Base-by-base conservation (phyloP, 2,113 vertebrate species). In the Recurvirostra avosetta region DNA sequence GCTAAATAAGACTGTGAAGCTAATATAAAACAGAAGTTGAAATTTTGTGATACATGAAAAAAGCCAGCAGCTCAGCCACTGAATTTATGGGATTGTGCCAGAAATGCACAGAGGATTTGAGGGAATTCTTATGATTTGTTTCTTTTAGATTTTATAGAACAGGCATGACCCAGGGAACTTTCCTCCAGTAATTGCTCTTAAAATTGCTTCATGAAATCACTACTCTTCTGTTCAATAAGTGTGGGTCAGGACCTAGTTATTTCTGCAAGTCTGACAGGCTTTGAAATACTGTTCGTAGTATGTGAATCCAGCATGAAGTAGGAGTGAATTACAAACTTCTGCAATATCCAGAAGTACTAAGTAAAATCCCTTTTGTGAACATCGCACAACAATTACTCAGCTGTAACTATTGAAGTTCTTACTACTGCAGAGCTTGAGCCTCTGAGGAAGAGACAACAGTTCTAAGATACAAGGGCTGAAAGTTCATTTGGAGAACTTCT, bases 241-340 rank as follows among this genome's bases (percentile, higher is more conserved):
- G 66, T 88, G 59, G 86, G 86, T 95, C 87, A 91, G 32, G 77
- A 97, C 81, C 86, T 61, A 94, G 89, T 66, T 89, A 92, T 90
- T 94, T 93, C 89, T 92, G 27, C 29, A 84, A 90, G n/a, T 81
- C 41, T 87, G 66, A 70, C 12, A 94, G 12, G 11, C 70, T 95
- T 91, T 95, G 84, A 97, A 92, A 86, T 82, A 65, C 15, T 74
- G 41, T 61, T 94, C 43, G 2, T 41, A 73, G 40, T 40, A 27
- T n/a, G 45, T 81, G 84, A 91, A 63, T 84, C n/a, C 41, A 85
- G 14, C 36, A 70, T 66, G 52, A 91, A 85, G 52, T 65, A 15
- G 40, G 77, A 92, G 74, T 75, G 61, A 86, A 87, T 82, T 45
- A 58, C 49, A 94, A 91, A 74, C n/a, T 84, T 86, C 76, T 77